Percentiles rank a stretch among this genome's conserved stretches.
These are phyloP conservation scores for Mactra quadrangularis DNA, from an alignment of 1,140 invertebrate genomes.

Conservation along the genomic window DNA sequence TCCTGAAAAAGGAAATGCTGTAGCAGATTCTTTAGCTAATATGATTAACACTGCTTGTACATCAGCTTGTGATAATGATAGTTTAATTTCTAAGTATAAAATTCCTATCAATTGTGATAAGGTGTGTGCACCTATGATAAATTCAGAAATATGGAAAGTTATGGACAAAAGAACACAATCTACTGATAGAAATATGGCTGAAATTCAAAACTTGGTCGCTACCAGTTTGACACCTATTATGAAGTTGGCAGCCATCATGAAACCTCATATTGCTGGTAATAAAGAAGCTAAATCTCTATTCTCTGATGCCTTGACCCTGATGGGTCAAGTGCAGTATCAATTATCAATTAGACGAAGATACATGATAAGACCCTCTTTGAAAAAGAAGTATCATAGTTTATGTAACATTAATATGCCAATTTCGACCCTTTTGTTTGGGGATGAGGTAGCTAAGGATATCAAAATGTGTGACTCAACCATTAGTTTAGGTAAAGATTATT, in stretches of 20 bases:
- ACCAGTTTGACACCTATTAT: background rate
- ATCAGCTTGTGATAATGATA: too few relatives aligned
- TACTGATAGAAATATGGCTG: background rate
- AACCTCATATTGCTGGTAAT: background rate
- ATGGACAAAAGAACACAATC: background rate
- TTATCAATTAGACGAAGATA: background rate
- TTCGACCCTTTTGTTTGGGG: too few relatives aligned
- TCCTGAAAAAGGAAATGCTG: too few relatives aligned
- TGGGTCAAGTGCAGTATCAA: conserved; percentile 19
- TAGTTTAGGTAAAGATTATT: background rate
- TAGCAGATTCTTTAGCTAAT: too few relatives aligned
- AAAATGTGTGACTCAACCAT: background rate
- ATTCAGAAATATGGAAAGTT: conserved; percentile 18
- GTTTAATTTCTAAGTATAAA: too few relatives aligned
- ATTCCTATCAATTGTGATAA: too few relatives aligned
- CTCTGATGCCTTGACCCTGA: background rate
- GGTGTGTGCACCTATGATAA: too few relatives aligned
- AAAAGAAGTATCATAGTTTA: conserved; percentile 25
- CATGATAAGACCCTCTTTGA: conserved; percentile 6
- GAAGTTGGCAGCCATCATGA: background rate
- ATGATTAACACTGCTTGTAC: too few relatives aligned
- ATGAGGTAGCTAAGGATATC: conserved; percentile 37
- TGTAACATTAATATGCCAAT: conserved; percentile 2
- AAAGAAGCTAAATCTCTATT: background rate
- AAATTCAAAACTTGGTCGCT: conserved; percentile 12